These are phyloP conservation scores for Penaeus indicus DNA, from an alignment of 1,140 invertebrate genomes.

Conservation along the genomic window DNA sequence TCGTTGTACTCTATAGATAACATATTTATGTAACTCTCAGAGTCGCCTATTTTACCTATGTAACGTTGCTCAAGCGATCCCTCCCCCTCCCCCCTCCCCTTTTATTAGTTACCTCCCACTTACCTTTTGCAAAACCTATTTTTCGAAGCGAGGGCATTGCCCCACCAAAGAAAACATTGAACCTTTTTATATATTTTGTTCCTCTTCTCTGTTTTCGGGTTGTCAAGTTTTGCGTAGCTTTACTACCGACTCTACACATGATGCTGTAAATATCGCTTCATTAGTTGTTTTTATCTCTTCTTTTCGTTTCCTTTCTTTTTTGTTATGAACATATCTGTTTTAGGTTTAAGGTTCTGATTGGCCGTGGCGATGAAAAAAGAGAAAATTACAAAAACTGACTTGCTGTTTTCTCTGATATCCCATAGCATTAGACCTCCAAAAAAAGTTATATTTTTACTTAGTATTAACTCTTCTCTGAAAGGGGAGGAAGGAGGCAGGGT, in stretches of 20 bases:
- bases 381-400: too few species aligned
- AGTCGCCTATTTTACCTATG: background rate
- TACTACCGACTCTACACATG: background rate
- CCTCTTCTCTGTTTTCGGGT: background rate
- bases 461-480: too few species aligned
- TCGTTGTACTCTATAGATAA: background rate
- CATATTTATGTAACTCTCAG: background rate
- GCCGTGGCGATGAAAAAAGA: too few species aligned
- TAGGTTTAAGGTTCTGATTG: constrained; percentile 5
- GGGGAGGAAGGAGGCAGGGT: too few species aligned
- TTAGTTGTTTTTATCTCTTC: background rate
- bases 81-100: background rate
- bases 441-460: too few species aligned
- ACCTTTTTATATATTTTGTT: background rate
- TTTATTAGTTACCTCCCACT: background rate
- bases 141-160: constrained; percentile 4
- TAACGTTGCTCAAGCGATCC: constrained; percentile 19
- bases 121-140: background rate
- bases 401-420: too few species aligned
- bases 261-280: constrained; percentile 12
- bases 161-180: constrained; percentile 5
- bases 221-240: background rate
- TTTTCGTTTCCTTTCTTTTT: background rate
- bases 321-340: background rate
- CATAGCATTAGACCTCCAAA: too few species aligned